Evolutionary conservation across 1,140 invertebrate species (phyloP).

Genomic region (Scylla paramamosain): DNA sequence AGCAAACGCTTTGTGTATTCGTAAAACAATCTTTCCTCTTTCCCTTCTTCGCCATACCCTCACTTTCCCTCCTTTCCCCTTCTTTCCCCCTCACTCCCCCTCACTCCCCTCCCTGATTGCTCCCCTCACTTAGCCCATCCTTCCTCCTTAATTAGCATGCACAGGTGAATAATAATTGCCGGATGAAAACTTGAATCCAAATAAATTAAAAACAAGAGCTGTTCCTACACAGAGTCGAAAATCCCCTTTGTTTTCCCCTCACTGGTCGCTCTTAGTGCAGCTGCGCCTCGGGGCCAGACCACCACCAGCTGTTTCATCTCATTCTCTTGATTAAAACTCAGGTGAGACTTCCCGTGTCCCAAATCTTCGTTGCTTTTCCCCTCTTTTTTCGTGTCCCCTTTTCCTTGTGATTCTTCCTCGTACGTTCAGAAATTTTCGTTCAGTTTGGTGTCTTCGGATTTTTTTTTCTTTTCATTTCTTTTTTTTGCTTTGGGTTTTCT

Average conservation of each 20-base stretch:
- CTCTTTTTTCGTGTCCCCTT: background rate
- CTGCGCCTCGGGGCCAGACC: constrained; percentile 50
- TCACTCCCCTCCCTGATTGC: background rate
- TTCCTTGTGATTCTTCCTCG: no score
- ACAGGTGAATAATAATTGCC: constrained; percentile 73
- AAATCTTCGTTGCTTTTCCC: constrained; percentile 31
- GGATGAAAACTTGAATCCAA: constrained; percentile 70
- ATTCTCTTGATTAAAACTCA: constrained; percentile 75
- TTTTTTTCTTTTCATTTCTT: no score
- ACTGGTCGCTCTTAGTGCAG: constrained; percentile 14
- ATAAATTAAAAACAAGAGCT: constrained; percentile 69
- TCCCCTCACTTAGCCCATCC: constrained; percentile 24
- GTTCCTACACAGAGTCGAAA: background rate
- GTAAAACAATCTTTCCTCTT: background rate
- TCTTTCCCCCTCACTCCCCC: background rate
- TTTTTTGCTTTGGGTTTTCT: background rate
- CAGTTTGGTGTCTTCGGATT: no score
- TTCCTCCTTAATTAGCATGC: constrained; percentile 62
- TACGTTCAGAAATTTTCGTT: no score
- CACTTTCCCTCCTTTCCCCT: background rate
- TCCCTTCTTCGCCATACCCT: background rate
- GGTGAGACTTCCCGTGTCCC: constrained; percentile 55
- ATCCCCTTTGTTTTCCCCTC: background rate
- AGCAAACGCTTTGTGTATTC: background rate
- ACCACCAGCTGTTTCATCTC: constrained; percentile 71